A percentile compares a stretch with the other conserved stretches of the same genome.
These are phyloP conservation scores for Platyrinchus mystaceus DNA, from an alignment of 2,797 vertebrate species.

Conservation along the genomic window DNA sequence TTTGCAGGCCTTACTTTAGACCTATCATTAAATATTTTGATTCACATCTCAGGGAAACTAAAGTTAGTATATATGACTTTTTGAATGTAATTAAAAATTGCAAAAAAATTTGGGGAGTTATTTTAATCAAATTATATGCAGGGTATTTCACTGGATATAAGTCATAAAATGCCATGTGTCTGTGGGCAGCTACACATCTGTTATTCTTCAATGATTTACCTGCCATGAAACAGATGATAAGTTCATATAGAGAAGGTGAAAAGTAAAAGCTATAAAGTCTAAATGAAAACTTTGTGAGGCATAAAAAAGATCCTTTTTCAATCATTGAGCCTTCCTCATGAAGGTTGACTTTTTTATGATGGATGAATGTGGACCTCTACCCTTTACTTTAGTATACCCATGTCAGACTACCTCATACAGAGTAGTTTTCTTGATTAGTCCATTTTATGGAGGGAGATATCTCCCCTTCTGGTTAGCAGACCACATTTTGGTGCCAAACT, in stretches of 20 bases:
- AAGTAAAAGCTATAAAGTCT: conserved; percentile 32
- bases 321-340: neutral
- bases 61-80: neutral
- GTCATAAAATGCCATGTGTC: neutral
- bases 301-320: neutral
- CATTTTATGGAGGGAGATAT: neutral
- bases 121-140: neutral
- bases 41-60: neutral
- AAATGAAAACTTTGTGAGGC: conserved; percentile 36
- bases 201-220: conserved; percentile 40
- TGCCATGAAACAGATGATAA: conserved; percentile 1
- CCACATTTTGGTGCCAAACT: neutral
- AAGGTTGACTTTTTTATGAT: conserved; percentile 44
- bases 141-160: neutral
- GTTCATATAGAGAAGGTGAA: neutral
- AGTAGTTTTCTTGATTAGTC: neutral
- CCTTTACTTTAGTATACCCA: conserved; percentile 16
- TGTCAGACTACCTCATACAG: neutral
- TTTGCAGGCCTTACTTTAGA: neutral
- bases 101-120: neutral
- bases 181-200: neutral
- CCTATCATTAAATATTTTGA: neutral
- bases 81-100: neutral
- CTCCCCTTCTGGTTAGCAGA: neutral
- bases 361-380: conserved; percentile 20